These are phyloP conservation scores for Liasis olivaceus DNA, from an alignment of 2,797 vertebrate genomes.

Conservation along the genomic window DNA sequence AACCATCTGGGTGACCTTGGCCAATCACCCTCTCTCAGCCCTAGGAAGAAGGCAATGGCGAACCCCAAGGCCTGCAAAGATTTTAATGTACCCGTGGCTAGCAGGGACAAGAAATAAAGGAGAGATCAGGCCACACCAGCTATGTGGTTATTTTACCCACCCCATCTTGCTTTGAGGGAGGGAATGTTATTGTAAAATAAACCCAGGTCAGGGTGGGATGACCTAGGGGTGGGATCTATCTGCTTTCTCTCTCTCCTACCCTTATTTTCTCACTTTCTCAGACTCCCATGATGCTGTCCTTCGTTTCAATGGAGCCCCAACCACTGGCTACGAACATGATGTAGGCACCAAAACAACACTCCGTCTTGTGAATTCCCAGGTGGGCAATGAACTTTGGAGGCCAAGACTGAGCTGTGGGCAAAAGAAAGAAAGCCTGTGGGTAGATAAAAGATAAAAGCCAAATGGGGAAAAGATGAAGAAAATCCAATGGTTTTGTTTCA, in stretches of 20 bases:
- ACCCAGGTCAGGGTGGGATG: background rate
- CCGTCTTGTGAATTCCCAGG: conserved; percentile 83
- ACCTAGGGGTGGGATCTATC: background rate
- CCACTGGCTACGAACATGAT: conserved; percentile 76
- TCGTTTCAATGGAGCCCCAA: conserved; percentile 80
- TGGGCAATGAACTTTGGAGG: conserved; percentile 24
- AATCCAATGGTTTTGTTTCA: background rate
- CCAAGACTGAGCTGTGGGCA: background rate
- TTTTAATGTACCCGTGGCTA: background rate
- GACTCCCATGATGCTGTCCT: conserved; percentile 80
- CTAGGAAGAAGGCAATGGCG: background rate
- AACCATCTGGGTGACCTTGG: background rate
- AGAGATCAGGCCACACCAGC: background rate
- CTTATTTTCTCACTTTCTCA: conserved; percentile 38
- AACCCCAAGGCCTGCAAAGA: background rate
- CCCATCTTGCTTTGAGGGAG: background rate
- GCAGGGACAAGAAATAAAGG: background rate
- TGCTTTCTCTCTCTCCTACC: background rate
- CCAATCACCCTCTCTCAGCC: background rate
- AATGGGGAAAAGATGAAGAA: background rate
- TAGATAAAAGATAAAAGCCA: background rate
- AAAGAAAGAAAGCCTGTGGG: no score
- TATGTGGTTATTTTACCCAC: background rate
- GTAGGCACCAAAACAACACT: conserved; percentile 81
- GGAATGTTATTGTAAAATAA: background rate